phyloP scores from a whole-genome alignment of 2,797 vertebrate species.

The Poeciliopsis infans region DNA sequence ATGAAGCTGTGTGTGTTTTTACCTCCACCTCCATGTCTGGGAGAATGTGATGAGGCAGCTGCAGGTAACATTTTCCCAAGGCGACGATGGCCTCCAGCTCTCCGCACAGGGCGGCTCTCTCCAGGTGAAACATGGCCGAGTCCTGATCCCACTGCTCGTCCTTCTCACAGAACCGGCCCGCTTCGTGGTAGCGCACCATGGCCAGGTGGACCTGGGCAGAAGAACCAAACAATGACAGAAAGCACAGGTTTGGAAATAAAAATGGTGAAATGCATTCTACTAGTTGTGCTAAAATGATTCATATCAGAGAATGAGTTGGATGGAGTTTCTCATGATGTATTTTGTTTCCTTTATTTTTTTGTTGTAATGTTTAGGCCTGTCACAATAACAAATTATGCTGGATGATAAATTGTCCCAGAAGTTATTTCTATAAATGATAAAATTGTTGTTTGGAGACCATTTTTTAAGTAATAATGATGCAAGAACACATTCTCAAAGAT shows the following conservation, averaged over 20 bases:
- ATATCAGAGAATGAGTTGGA: not conserved
- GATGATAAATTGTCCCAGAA: too few relatives aligned
- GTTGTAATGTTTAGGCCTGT: too few relatives aligned
- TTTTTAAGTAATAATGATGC: too few relatives aligned
- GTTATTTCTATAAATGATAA: too few relatives aligned
- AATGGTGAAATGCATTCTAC: not conserved
- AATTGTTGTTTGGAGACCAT: too few relatives aligned
- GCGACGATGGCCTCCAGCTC: conserved; percentile 95
- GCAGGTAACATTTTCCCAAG: conserved; percentile 89
- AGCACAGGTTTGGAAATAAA: not conserved
- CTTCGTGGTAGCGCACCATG: conserved; percentile 96
- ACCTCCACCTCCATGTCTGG: conserved; percentile 88
- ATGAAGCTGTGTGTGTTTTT: not conserved
- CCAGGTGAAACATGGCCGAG: conserved; percentile 92
- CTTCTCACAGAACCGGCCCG: conserved; percentile 91
- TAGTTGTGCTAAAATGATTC: not conserved
- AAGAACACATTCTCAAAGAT: too few relatives aligned
- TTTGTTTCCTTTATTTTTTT: too few relatives aligned
- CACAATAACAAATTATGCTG: too few relatives aligned
- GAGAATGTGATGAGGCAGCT: conserved; percentile 94
- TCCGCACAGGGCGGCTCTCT: conserved; percentile 91
- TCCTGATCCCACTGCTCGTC: conserved; percentile 89
- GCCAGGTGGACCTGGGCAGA: conserved; percentile 90
- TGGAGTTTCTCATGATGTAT: not conserved
- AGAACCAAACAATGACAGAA: not conserved